Evolutionary conservation across 2,113 vertebrate genomes (phyloP), one percentile per base, ranked within the genome.

Genomic region (Labrus mixtus): DNA sequence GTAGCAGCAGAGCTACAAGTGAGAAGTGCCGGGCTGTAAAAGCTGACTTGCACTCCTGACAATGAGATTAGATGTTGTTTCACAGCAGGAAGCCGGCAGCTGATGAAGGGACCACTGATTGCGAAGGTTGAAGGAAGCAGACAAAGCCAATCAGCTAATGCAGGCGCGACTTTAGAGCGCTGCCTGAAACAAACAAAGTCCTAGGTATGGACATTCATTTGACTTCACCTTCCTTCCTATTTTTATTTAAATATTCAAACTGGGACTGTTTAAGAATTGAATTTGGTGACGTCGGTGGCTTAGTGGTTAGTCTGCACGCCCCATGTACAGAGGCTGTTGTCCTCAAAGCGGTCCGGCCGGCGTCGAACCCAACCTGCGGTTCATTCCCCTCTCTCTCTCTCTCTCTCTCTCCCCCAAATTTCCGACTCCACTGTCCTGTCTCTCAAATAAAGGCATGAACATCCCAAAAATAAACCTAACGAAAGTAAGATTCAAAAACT

Each of bases 61-160:
- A 22, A 70, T 54, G n/a, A 54, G 41, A 76, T 22, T 73, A 60
- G 29, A 53, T 66, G 53, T 58, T 67, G 20, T 4, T 13, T 54
- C 66, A 57, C 67, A 39, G 29, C 25, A 41, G 68, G 51, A 33
- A 46, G 23, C 11, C 10, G 8, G 41, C 25, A 55, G 19, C 41
- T 33, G 70, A 70, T 22, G 56, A 71, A 63, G 43, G 55, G 4
- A 16, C 16, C 6, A 0, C 43, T 73, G 76, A 78, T 68, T 74
- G 43, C 51, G 51, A 17, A 10, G 23, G 50, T 66, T 41, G 39
- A 71, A 69, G 67, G 51, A 25, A 69, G 75, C 36, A 64, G 60
- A 12, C 45, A 67, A 58, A 25, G 41, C 37, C 41, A 66, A 29
- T 61, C 63, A 61, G 60, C 16, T 50, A 67, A 63, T 45, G 41